Conservation (phyloP, 2,113 vertebrate species). For the Orthonyx spaldingii region DNA sequence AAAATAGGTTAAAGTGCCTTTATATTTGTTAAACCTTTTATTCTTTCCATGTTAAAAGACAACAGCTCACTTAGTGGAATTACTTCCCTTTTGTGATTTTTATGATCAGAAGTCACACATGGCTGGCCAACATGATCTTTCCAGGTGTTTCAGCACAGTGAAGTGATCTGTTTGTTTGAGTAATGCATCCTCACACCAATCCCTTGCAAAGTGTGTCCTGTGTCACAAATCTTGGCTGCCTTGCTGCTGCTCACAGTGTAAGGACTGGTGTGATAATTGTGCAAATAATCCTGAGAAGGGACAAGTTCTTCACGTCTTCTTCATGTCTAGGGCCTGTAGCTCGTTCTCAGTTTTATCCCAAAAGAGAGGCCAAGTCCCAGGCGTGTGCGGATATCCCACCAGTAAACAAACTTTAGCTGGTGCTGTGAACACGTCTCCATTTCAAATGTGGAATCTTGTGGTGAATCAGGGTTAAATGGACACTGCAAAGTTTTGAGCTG, state of each 20-base stretch:
- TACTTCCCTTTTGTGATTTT: background rate
- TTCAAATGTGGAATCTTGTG: background rate
- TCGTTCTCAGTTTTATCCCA: background rate
- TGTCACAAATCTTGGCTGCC: background rate
- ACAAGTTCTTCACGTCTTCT: background rate
- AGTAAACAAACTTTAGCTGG: background rate
- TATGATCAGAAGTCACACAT: background rate
- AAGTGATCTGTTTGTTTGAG: background rate
- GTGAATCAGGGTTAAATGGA: background rate
- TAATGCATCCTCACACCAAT: background rate
- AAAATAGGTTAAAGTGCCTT: background rate
- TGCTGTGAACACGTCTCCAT: background rate
- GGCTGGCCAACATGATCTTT: background rate
- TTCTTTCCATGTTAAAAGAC: background rate
- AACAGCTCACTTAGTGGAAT: background rate
- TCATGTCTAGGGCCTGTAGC: background rate
- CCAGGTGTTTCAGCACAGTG: background rate
- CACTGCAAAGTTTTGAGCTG: background rate
- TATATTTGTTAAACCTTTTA: background rate
- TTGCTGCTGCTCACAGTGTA: background rate
- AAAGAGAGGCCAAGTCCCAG: background rate
- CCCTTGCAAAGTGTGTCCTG: background rate
- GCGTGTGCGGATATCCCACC: too few relatives aligned
- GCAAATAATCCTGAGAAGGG: background rate
- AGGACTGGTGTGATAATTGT: background rate